phyloP scores from a whole-genome alignment of 2,888 invertebrate species.

The Aricia artaxerxes region DNA sequence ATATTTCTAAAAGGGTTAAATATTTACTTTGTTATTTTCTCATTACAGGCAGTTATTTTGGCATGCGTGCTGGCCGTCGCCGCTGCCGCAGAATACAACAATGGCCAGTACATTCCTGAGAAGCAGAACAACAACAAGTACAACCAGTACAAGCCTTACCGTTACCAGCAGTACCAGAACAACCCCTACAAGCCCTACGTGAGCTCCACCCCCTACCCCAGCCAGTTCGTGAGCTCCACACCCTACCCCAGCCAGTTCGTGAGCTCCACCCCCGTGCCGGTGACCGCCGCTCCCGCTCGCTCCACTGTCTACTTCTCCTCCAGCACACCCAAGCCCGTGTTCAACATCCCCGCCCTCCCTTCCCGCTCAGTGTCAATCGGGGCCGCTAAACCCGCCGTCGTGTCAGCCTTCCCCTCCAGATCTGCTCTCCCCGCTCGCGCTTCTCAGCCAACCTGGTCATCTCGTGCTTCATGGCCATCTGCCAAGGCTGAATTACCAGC shows the following conservation, averaged over 20 bases:
- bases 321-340: constrained; percentile 10
- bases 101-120: constrained; percentile 39
- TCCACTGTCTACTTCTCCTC: constrained; percentile 5
- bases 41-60: constrained; percentile 48
- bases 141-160: constrained; percentile 33
- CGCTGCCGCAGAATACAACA: constrained; percentile 51
- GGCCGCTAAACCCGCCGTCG: constrained; percentile 3
- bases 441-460: constrained; percentile 4
- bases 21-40: constrained; percentile 4
- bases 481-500: background rate
- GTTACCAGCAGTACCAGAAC: constrained; percentile 36
- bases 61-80: constrained; percentile 60
- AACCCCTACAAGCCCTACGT: constrained; percentile 39
- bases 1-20: background rate
- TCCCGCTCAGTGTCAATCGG: background rate
- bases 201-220: constrained; percentile 18
- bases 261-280: constrained; percentile 13
- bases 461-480: constrained; percentile 2
- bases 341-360: constrained; percentile 2
- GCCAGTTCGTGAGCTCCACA: constrained; percentile 26
- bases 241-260: constrained; percentile 3
- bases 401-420: constrained; percentile 11
- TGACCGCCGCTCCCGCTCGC: background rate
- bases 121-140: constrained; percentile 36
- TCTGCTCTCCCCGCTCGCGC: background rate